Evolutionary conservation across 35 echinoderm and acorn worm species (phyloP).

Genomic region (Apostichopus californicus): DNA sequence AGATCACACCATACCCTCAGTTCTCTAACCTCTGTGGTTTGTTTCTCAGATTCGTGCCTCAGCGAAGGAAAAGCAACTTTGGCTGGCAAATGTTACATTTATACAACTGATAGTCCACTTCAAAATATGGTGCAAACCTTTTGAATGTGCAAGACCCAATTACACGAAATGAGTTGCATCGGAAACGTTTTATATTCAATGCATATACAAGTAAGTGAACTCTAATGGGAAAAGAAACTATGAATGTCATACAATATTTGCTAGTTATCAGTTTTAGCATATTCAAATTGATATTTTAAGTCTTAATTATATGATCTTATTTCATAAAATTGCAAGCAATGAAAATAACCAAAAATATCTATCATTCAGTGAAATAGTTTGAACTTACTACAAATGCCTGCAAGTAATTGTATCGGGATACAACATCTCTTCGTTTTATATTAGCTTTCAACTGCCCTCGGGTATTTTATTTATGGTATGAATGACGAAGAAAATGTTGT

Average conservation of each 20-base stretch:
- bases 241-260: not conserved
- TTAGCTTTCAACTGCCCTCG: not conserved
- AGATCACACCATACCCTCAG: no score
- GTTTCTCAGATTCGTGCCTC: no score
- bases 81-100: no score
- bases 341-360: not conserved
- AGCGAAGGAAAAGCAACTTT: no score
- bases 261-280: slow-evolving; percentile 2
- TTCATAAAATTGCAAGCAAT: slow-evolving; percentile 3
- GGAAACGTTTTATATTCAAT: slow-evolving; percentile 23
- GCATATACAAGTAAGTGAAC: slow-evolving; percentile 4
- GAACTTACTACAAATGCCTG: not conserved
- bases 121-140: not conserved
- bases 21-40: no score
- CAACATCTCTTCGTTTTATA: not conserved
- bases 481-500: slow-evolving; percentile 3
- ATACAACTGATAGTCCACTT: not conserved
- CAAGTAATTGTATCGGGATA: slow-evolving; percentile 3
- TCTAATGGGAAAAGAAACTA: slow-evolving; percentile 5
- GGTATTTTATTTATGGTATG: not conserved
- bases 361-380: not conserved
- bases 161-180: not conserved
- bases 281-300: slow-evolving; percentile 21
- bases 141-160: slow-evolving; percentile 1
- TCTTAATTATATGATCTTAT: not conserved